Base-by-base conservation (phyloP, 2,113 vertebrate species). In the Paracanthobrama guichenoti region DNA sequence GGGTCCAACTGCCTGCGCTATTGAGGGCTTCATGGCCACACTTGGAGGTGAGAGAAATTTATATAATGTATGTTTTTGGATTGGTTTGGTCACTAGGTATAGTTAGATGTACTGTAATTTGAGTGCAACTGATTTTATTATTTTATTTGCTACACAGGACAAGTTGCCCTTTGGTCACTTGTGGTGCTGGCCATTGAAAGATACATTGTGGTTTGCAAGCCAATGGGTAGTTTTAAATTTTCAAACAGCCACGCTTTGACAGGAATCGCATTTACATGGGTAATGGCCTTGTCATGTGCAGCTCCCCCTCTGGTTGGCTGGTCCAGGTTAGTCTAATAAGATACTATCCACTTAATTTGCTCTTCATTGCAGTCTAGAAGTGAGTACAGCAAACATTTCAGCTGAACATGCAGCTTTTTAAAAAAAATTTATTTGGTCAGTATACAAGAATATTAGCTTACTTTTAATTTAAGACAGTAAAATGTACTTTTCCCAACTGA, bases 201-300 rank as follows among this genome's bases (percentile, higher is more conserved):
- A 50, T 94, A 94, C 88, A 91, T 93, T 13, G 91, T 95, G 0
- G 88, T 94, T 75, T 95, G 94, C 91, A 94, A 94, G 53, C 93
- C 93, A 50, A 93, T 94, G 93, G 93, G 92, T 26, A 94, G 93
- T 73, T 94, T 95, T 80, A 92, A 92, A 84, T 94, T 95, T 88
- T 91, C 92, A 0, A 0, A 90, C 1, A 86, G 57, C 60, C 93
- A 94, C 0, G 91, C 94, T 76, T 22, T 92, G 62, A 84, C 89
- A 80, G 94, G 94, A 82, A 92, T 93, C 6, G 88, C 55, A 5
- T 93, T 94, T 66, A 94, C 94, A 87, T 94, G 94, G 94, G 0
- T 93, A 31, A 93, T 94, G 93, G 90, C 93, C 35, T 5, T 93
- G 0, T 86, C 92, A 71, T 94, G 93, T 1, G 93, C 93, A 0